Conservation (phyloP, 2,888 invertebrate genomes). For the Thera obeliscata region DNA sequence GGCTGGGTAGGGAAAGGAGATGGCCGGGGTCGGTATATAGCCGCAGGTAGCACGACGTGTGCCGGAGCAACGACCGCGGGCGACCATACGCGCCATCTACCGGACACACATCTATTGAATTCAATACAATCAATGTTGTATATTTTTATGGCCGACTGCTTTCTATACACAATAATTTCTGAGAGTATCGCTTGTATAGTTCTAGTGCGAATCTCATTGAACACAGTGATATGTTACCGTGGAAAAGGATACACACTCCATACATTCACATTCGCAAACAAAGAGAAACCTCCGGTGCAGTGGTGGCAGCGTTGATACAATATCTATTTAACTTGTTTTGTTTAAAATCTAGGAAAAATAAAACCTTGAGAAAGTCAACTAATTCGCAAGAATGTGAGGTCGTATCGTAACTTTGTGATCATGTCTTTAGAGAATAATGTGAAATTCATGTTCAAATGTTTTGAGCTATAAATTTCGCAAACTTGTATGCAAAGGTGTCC, state of each 20-base stretch:
- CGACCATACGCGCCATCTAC: constrained; percentile 38
- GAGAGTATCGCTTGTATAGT: background rate
- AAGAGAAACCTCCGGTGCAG: constrained; percentile 6
- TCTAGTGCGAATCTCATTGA: background rate
- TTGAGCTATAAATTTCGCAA: background rate
- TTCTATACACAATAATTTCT: constrained; percentile 3
- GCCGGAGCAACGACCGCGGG: constrained; percentile 63
- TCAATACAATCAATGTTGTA: constrained; percentile 19
- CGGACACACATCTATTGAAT: constrained; percentile 35
- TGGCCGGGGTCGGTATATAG: background rate
- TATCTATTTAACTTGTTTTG: background rate
- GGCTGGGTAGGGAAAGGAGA: background rate
- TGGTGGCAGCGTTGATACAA: background rate
- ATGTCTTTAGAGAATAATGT: background rate
- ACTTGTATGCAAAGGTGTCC: background rate
- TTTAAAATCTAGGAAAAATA: background rate
- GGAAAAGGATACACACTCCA: background rate
- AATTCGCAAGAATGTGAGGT: background rate
- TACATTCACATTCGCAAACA: constrained; percentile 7
- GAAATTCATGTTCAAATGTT: background rate
- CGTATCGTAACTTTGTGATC: background rate
- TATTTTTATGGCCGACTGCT: constrained; percentile 10
- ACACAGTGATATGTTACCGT: background rate
- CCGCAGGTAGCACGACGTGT: constrained; percentile 16
- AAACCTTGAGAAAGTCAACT: constrained; percentile 13